A percentile compares a stretch with the other conserved stretches of the same genome.
Conservation (phyloP, 2,888 invertebrate genomes). For the Encarsia formosa region DNA sequence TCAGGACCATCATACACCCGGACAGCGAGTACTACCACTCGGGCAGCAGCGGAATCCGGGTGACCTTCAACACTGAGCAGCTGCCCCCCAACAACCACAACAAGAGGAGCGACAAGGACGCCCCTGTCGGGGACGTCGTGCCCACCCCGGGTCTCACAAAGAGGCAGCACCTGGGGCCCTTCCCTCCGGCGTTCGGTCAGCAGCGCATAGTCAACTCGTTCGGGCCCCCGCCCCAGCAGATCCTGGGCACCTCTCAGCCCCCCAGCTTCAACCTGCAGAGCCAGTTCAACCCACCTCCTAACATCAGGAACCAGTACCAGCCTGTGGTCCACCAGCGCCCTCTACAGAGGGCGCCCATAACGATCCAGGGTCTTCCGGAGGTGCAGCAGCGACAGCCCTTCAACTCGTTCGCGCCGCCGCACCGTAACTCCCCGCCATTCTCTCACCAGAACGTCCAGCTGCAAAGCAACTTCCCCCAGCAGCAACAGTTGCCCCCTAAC, state of each 20-base stretch:
- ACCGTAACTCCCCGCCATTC: constrained; percentile 39
- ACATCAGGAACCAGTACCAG: constrained; percentile 26
- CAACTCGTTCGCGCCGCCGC: constrained; percentile 47
- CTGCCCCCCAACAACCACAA: constrained; percentile 48
- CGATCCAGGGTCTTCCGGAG: constrained; percentile 46
- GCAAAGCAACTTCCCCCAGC: constrained; percentile 36
- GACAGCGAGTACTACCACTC: constrained; percentile 78
- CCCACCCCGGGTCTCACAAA: constrained; percentile 34
- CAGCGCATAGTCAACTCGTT: constrained; percentile 47
- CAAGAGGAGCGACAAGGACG: constrained; percentile 42
- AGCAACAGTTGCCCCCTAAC: constrained; percentile 29
- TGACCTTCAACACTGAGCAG: constrained; percentile 72
- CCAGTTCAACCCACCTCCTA: constrained; percentile 27
- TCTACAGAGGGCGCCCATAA: constrained; percentile 42
- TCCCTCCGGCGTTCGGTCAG: constrained; percentile 47
- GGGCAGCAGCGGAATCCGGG: constrained; percentile 74
- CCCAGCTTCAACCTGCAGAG: constrained; percentile 31
- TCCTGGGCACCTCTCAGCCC: constrained; percentile 33
- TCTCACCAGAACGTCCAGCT: constrained; percentile 42
- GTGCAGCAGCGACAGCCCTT: constrained; percentile 44
- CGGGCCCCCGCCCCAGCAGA: constrained; percentile 39
- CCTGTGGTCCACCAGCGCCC: constrained; percentile 30
- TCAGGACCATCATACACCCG: constrained; percentile 79
- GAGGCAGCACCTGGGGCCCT: constrained; percentile 50
- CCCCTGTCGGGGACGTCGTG: constrained; percentile 26